phyloP scores from a whole-genome alignment of 92 coral and sea anemone species.

The Umimayanthus kanabou region DNA sequence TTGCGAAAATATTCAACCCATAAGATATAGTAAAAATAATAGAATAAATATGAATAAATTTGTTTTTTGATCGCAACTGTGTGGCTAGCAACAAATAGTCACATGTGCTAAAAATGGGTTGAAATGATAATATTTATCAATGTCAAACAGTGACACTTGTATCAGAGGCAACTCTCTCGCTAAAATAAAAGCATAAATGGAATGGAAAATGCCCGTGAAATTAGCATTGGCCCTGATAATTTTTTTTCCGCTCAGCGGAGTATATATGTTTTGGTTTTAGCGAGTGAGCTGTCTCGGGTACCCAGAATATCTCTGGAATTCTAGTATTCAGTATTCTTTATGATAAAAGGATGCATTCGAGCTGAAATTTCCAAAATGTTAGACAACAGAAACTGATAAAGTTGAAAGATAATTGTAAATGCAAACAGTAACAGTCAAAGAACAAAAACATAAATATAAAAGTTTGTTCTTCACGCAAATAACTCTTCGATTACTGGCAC shows the following conservation, averaged over 20 bases:
- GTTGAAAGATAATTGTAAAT: slow-evolving; percentile 12
- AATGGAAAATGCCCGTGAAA: slow-evolving; percentile 1
- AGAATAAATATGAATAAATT: slow-evolving; percentile 1
- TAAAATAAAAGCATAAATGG: slow-evolving; percentile 14
- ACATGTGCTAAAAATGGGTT: slow-evolving; percentile 11
- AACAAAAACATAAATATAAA: not conserved
- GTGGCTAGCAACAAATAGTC: slow-evolving; percentile 2
- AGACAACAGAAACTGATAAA: not conserved
- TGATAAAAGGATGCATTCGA: not conserved
- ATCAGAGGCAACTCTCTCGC: slow-evolving; percentile 17
- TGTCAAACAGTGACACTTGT: slow-evolving; percentile 7
- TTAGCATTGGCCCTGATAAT: slow-evolving; percentile 4
- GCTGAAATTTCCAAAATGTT: not conserved
- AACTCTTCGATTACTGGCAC: not conserved
- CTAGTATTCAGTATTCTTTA: not conserved
- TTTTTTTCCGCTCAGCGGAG: not conserved
- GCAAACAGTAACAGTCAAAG: slow-evolving; percentile 25
- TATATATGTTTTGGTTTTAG: not conserved
- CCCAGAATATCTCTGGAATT: not conserved
- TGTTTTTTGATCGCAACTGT: not conserved
- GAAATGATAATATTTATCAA: slow-evolving; percentile 1
- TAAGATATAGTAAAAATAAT: not conserved
- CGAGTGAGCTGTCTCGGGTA: not conserved
- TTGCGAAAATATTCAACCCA: not conserved
- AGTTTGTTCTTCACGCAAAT: not conserved